phyloP scores from a whole-genome alignment of 2,113 vertebrate genomes.

The Ariopsis seemanni region DNA sequence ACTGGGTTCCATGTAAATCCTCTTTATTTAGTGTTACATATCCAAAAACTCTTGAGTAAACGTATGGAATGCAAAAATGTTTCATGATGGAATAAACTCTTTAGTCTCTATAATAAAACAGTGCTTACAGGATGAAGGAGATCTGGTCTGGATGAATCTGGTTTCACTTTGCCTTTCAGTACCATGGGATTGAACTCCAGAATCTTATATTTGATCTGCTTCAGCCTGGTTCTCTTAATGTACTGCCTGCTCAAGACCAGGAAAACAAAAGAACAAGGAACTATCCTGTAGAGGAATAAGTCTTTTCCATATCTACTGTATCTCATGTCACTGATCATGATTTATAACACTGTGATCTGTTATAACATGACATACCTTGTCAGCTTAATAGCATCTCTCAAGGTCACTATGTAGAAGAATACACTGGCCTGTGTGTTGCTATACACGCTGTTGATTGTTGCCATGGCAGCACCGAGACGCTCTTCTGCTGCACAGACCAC shows the following conservation, averaged over 20 bases:
- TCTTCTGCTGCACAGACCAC: slow-evolving; percentile 87
- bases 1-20: neutral
- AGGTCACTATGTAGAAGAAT: slow-evolving; percentile 89
- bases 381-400: slow-evolving; percentile 79
- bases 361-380: slow-evolving; percentile 70
- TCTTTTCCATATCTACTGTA: neutral
- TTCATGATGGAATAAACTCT: neutral
- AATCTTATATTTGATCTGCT: slow-evolving; percentile 85
- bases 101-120: neutral
- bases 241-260: slow-evolving; percentile 77
- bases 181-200: slow-evolving; percentile 93
- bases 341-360: neutral
- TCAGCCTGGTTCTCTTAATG: slow-evolving; percentile 87
- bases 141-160: slow-evolving; percentile 88
- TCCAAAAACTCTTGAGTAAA: neutral
- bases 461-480: slow-evolving; percentile 84
- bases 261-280: neutral
- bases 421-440: slow-evolving; percentile 85
- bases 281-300: neutral
- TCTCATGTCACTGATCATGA: neutral
- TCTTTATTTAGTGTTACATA: neutral
- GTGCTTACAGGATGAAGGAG: slow-evolving; percentile 89
- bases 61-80: neutral
- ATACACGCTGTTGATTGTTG: slow-evolving; percentile 89
- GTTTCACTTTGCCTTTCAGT: slow-evolving; percentile 89